Base-by-base conservation (phyloP, 2,888 invertebrate species). In the Sycophila texana region DNA sequence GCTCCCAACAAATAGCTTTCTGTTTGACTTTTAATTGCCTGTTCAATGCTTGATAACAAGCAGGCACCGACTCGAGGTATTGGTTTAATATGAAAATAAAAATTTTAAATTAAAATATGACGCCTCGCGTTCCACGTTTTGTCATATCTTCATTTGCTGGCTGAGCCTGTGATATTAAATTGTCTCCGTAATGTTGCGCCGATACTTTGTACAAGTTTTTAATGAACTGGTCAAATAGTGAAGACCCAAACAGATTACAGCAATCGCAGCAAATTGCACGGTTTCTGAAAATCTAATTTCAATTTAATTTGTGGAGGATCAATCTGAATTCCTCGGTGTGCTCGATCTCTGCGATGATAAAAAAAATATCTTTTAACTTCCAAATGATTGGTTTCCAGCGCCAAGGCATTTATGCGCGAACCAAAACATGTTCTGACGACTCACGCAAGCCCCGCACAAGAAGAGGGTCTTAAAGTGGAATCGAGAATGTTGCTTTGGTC, bases 291-390 rank as follows among this genome's bases (percentile, higher is more conserved):
- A 67, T 51, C 30, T 22, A 76, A 65, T 71, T 65, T 65, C 71
- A 57, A 65, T 65, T 72, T 72, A 72, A 77, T 77, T 77, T 51
- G 66, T 2, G 22, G 49, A 60, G 18, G 49, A 58, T 71, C 20
- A 58, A 63, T 53, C 72, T 30, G 70, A 20, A 61, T 70, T 70
- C 70, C 70, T 30, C 51, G 47, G 14, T 7, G 30, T n/a, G 26
- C 47, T 68, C 12, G 30, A 70, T 22, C 39, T 53, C 20, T 22
- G 14, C 58, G 70, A 22, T 70, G 76, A 63, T 70, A 70, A 76
- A 76, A 55, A 76, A 65, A 68, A 71, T 66, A 60, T 30, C 72
- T 26, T 76, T 72, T 77, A 77, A 71, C 66, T 77, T 77, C 77
- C 71, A 77, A 77, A 71, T 20, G 65, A 77, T 77, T 58, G 77